phyloP scores from a whole-genome alignment of 2,888 invertebrate species.

The Rhyacophila evoluta region DNA sequence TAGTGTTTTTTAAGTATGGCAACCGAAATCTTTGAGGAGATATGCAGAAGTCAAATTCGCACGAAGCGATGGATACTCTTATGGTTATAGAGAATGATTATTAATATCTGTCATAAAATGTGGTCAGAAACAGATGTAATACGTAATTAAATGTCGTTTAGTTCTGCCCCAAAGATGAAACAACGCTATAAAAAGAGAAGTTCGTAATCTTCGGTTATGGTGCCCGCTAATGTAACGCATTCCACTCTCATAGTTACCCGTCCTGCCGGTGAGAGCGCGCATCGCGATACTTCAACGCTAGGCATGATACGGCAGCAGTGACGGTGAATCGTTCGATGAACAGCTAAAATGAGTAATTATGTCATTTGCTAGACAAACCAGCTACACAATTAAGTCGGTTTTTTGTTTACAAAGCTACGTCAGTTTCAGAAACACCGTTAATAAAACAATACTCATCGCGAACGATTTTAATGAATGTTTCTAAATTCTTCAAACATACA shows the following conservation, averaged over 20 bases:
- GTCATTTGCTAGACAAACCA: neutral
- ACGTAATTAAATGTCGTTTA: constrained; percentile 14
- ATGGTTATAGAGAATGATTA: too few species aligned
- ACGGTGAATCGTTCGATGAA: neutral
- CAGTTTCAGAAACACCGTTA: too few species aligned
- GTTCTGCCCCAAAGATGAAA: constrained; percentile 24
- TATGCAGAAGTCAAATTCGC: too few species aligned
- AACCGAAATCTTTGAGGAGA: too few species aligned
- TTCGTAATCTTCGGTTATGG: constrained; percentile 22
- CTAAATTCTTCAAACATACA: too few species aligned
- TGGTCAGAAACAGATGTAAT: neutral
- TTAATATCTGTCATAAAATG: neutral
- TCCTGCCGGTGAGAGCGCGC: constrained; percentile 13
- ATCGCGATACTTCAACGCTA: constrained; percentile 1
- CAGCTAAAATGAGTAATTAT: neutral
- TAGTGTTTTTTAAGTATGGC: too few species aligned
- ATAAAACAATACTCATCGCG: too few species aligned
- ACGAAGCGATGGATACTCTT: neutral
- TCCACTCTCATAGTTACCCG: constrained; percentile 31
- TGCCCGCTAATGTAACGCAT: constrained; percentile 5
- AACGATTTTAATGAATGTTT: too few species aligned
- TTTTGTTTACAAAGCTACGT: too few species aligned
- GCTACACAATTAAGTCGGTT: neutral
- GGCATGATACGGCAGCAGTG: neutral
- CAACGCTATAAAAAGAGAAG: constrained; percentile 12